Evolutionary conservation across 1,140 invertebrate species (phyloP).

Genomic region (Saccostrea glomerata): DNA sequence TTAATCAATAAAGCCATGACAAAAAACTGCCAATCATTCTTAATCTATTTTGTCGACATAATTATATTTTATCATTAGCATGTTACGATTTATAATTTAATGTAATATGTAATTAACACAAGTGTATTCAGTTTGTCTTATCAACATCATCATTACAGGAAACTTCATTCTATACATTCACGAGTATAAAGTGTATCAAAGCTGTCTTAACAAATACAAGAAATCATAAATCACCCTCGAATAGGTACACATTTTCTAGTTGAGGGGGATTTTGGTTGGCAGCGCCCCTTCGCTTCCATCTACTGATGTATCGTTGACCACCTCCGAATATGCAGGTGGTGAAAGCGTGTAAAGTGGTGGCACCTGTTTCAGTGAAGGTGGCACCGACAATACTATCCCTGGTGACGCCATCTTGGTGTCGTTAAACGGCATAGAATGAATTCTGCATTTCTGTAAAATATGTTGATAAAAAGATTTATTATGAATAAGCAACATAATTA

Average conservation of each 20-base stretch:
- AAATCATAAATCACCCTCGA: no score
- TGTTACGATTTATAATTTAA: no score
- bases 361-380: neutral
- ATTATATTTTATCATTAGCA: no score
- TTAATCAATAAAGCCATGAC: no score
- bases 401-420: neutral
- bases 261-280: neutral
- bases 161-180: no score
- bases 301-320: neutral
- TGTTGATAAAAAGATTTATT: neutral
- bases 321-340: neutral
- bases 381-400: neutral
- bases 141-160: no score
- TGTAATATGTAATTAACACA: no score
- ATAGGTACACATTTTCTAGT: neutral
- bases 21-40: no score
- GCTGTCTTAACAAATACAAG: no score
- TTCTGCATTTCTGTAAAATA: neutral
- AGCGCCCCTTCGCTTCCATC: neutral
- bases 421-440: neutral
- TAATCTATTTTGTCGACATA: no score
- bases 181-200: no score
- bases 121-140: no score
- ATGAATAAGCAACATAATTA: neutral
- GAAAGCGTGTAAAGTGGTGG: neutral